Base-by-base conservation (phyloP, 2,888 invertebrate genomes). In the Apotomis betuletana region DNA sequence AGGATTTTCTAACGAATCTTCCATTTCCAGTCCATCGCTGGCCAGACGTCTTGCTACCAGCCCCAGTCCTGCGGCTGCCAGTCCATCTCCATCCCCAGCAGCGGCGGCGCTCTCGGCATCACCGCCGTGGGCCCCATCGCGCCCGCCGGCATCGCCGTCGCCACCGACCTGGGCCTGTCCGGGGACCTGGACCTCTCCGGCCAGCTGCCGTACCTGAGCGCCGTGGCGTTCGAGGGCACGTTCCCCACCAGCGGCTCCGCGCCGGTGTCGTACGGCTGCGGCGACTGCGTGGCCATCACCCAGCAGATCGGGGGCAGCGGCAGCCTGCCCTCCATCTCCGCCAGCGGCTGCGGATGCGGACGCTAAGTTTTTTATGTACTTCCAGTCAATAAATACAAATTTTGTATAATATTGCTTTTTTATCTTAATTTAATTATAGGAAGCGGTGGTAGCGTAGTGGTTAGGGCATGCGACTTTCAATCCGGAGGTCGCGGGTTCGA, bases 191-290 rank as follows among this genome's bases (percentile, higher is more conserved):
- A 74, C 27, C 75, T 87, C 57, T 77, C 77, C 13, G 87, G 87
- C 36, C 80, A 80, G 60, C 79, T 87, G 57, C 84, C 86, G 41
- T 81, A 86, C 70, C 71, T 83, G 67, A 86, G 86, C n/a, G 79
- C 81, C 55, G 86, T 87, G 27, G 76, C 73, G 46, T 83, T 86
- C 75, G 80, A 65, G 10, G 74, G 74, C 13, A 13, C 52, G 46
- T 64, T 72, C 57, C 69, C 44, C 5, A 57, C 72, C 12, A 9
- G 12, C 3, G 69, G 72, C n/a, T 15, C 44, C 9, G 69, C 44
- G 13, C 9, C 67, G 0, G 72, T 72, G 8, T 73, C 75, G 5
- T 77, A 84, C 15, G 79, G 77, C 65, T 81, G 81, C 49, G 81
- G 80, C 0, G 72, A 72, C 9, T 58, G 44, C 36, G 52, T 72